Percentiles rank a stretch among this genome's conserved stretches.
These are phyloP conservation scores for Agelas oroides DNA, from an alignment of 37 sponge, comb jelly and placozoan genomes.

Conservation along the genomic window DNA sequence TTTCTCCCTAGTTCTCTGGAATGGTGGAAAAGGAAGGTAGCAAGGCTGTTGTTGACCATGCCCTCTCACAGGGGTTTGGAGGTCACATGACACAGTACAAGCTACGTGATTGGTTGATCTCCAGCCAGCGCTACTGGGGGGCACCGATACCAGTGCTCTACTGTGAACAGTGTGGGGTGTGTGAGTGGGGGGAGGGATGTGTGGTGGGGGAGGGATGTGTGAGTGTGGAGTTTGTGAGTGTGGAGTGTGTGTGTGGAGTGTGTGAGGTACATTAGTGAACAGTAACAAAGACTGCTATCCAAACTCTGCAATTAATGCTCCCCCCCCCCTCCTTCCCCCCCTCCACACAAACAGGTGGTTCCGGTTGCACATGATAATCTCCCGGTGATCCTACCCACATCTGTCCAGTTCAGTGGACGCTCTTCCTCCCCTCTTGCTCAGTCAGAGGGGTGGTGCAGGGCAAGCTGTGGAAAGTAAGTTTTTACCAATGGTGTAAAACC, in stretches of 20 bases:
- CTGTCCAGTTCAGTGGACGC: constrained; percentile 51
- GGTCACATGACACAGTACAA: constrained; percentile 70
- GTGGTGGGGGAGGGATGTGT: background rate
- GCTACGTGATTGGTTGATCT: constrained; percentile 89
- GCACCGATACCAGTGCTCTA: constrained; percentile 83
- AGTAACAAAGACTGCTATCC: too few relatives aligned
- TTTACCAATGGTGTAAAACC: background rate
- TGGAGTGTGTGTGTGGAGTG: too few relatives aligned
- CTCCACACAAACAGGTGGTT: constrained; percentile 32
- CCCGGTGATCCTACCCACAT: constrained; percentile 75
- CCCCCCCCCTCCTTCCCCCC: too few relatives aligned
- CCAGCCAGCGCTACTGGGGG: constrained; percentile 94
- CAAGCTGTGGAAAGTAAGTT: constrained; percentile 43
- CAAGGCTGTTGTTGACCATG: constrained; percentile 45
- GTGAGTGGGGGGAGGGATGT: too few relatives aligned
- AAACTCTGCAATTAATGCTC: too few relatives aligned
- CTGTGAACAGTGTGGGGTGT: constrained; percentile 78
- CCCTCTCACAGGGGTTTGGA: constrained; percentile 39
- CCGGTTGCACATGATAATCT: constrained; percentile 69
- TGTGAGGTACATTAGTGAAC: too few relatives aligned
- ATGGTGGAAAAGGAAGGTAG: constrained; percentile 37
- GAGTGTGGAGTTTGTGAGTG: background rate
- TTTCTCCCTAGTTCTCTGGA: constrained; percentile 53
- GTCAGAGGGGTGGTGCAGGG: constrained; percentile 20
- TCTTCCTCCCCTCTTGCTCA: constrained; percentile 55